Conservation (phyloP, 2,888 invertebrate species). For the Hyalella azteca region DNA sequence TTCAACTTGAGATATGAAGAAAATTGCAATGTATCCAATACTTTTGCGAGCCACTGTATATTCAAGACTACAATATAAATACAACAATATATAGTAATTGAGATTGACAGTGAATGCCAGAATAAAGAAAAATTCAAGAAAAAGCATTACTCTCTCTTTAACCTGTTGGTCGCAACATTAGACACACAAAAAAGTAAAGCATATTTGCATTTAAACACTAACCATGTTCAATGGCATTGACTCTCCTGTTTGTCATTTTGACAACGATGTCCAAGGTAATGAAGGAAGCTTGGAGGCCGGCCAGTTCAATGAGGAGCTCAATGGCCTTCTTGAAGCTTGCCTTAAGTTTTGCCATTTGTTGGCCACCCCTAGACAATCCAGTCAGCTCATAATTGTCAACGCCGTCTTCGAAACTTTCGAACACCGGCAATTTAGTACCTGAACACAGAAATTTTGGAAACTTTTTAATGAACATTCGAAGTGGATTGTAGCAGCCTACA, state of each 20-base stretch:
- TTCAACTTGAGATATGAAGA: too few relatives aligned
- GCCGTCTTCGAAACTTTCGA: conserved; percentile 93
- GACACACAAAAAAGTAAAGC: too few relatives aligned
- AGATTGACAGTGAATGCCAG: too few relatives aligned
- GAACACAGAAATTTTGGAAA: conserved; percentile 59
- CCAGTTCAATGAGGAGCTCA: conserved; percentile 92
- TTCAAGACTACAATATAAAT: too few relatives aligned
- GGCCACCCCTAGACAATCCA: conserved; percentile 95
- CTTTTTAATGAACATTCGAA: too few relatives aligned
- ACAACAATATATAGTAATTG: too few relatives aligned
- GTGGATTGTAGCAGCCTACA: too few relatives aligned
- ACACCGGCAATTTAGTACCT: conserved; percentile 95
- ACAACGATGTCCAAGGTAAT: conserved; percentile 98
- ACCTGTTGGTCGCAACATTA: too few relatives aligned
- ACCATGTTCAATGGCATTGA: conserved; percentile 99
- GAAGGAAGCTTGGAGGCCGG: conserved; percentile 97
- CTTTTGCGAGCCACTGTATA: too few relatives aligned
- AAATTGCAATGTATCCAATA: too few relatives aligned
- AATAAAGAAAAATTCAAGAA: too few relatives aligned
- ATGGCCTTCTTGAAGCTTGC: conserved; percentile 97
- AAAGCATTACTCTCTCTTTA: too few relatives aligned
- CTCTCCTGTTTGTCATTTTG: conserved; percentile 97
- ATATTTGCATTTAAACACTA: conserved; percentile 60
- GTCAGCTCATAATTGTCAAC: conserved; percentile 95
- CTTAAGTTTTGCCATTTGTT: conserved; percentile 94